A percentile compares a stretch with the other conserved stretches of the same genome.
These are phyloP conservation scores for Procambarus virginalis DNA, from an alignment of 1,140 invertebrate species.

Conservation along the genomic window DNA sequence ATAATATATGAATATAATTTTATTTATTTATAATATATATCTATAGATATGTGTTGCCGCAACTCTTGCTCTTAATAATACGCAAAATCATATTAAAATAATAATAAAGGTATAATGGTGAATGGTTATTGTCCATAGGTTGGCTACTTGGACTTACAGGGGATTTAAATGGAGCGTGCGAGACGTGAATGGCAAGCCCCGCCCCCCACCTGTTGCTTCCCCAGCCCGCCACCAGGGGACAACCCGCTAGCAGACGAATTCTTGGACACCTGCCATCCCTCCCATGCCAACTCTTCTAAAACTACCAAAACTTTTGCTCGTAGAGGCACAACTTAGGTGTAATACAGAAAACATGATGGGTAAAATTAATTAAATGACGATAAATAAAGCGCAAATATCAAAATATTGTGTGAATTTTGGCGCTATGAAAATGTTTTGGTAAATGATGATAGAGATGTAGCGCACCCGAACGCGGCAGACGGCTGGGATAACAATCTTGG, in stretches of 20 bases:
- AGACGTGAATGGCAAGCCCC: slow-evolving; percentile 40
- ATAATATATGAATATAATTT: too few relatives aligned
- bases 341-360: neutral
- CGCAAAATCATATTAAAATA: too few relatives aligned
- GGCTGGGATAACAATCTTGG: neutral
- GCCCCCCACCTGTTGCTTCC: slow-evolving; percentile 53
- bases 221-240: slow-evolving; percentile 19
- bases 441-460: neutral
- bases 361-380: neutral
- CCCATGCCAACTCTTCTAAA: slow-evolving; percentile 10
- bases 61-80: too few relatives aligned
- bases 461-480: slow-evolving; percentile 31
- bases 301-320: slow-evolving; percentile 31
- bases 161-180: slow-evolving; percentile 27
- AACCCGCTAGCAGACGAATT: slow-evolving; percentile 53
- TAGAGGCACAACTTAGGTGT: neutral
- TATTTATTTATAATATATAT: too few relatives aligned
- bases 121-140: neutral
- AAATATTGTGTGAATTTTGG: too few relatives aligned
- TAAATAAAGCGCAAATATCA: too few relatives aligned
- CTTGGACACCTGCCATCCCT: neutral
- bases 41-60: too few relatives aligned
- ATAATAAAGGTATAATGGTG: neutral
- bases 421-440: neutral
- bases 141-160: neutral